Percentiles rank a stretch among this genome's conserved stretches.
phyloP scores from a whole-genome alignment of 64 coral and sea anemone genomes.

The Stylophora pistillata region DNA sequence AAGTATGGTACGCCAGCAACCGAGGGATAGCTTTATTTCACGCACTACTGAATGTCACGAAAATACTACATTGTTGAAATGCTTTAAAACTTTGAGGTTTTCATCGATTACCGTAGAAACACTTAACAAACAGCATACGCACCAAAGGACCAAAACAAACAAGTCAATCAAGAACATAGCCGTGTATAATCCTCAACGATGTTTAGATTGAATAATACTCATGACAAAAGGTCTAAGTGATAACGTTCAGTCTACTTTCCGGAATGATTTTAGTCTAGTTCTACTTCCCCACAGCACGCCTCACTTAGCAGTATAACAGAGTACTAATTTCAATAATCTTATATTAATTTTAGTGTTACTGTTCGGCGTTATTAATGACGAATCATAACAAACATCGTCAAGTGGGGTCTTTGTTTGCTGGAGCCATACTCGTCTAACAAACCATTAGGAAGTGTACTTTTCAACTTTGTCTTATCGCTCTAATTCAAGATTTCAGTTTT shows the following conservation, averaged over 20 bases:
- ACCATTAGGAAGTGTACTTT: neutral
- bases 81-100: conserved; percentile 14
- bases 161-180: neutral
- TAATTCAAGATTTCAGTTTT: no score
- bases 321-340: conserved; percentile 23
- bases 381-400: conserved; percentile 33
- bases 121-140: neutral
- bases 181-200: neutral
- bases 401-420: neutral
- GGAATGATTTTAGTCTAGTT: neutral
- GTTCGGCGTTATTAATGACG: neutral
- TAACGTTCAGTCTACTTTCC: neutral
- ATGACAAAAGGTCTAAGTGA: neutral
- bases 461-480: no score
- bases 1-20: no score
- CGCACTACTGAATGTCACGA: conserved; percentile 22
- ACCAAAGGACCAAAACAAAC: neutral
- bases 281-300: neutral
- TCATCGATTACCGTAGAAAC: neutral
- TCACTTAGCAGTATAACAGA: neutral
- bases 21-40: neutral
- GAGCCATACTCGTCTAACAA: neutral
- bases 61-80: conserved; percentile 12
- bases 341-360: conserved; percentile 18
- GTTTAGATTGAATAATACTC: neutral